These are phyloP conservation scores for Saturnia pavonia DNA, from an alignment of 2,888 invertebrate genomes.

Conservation along the genomic window DNA sequence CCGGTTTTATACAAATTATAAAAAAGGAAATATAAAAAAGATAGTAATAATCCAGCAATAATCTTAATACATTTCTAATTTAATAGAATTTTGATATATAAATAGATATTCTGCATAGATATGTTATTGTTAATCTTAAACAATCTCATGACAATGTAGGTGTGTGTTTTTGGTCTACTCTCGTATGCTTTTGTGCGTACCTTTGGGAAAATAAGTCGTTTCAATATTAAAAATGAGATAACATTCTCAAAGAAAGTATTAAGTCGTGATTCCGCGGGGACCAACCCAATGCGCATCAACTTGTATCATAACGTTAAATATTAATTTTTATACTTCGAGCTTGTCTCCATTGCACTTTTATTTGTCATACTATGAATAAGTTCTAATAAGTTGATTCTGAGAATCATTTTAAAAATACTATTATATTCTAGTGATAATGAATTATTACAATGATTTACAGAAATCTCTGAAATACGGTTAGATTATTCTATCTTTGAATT, in stretches of 20 bases:
- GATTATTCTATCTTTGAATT: background rate
- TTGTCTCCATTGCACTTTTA: conserved; percentile 53
- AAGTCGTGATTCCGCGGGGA: conserved; percentile 73
- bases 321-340: conserved; percentile 62
- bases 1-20: no score
- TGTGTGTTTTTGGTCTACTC: conserved; percentile 34
- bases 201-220: conserved; percentile 66
- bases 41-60: no score
- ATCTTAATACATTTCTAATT: no score
- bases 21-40: no score
- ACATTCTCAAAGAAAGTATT: conserved; percentile 80
- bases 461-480: background rate
- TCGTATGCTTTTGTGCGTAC: conserved; percentile 65
- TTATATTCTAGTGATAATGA: background rate
- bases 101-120: background rate
- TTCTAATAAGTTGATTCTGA: background rate
- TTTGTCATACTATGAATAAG: conserved; percentile 14
- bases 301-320: conserved; percentile 76
- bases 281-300: conserved; percentile 72
- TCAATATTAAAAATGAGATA: conserved; percentile 78
- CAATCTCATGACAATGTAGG: conserved; percentile 50
- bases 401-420: background rate
- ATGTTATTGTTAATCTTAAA: conserved; percentile 17
- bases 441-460: background rate
- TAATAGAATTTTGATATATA: background rate